phyloP scores from a whole-genome alignment of 2,113 vertebrate species.

The Callithrix jacchus region DNA sequence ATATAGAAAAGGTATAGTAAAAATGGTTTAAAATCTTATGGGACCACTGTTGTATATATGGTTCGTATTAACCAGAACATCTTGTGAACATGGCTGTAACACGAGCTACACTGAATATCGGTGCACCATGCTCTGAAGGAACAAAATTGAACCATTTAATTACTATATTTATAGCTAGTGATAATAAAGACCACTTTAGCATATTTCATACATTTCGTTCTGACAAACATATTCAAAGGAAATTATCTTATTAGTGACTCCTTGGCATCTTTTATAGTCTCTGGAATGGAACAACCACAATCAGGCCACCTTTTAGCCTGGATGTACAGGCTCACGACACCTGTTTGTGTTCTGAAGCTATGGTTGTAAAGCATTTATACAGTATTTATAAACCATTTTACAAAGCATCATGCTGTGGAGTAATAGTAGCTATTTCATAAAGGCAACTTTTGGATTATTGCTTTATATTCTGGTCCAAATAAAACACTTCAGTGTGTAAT shows the following conservation, averaged over 20 bases:
- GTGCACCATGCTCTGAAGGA: background rate
- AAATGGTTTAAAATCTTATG: background rate
- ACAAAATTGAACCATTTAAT: background rate
- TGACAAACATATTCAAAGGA: background rate
- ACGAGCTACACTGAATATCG: background rate
- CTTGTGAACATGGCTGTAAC: background rate
- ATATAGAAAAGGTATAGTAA: background rate
- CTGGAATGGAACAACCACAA: background rate
- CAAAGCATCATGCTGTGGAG: background rate
- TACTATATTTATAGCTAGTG: background rate
- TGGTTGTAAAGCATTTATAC: background rate
- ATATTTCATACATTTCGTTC: background rate
- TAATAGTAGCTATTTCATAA: background rate
- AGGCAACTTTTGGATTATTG: background rate
- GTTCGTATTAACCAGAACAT: background rate
- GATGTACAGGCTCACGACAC: background rate
- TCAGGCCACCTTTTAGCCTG: background rate
- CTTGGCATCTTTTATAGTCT: background rate
- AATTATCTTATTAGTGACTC: background rate
- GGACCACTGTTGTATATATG: background rate
- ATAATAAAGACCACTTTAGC: background rate
- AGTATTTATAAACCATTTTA: conserved; percentile 7
- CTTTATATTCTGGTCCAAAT: background rate
- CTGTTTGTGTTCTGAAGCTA: background rate
- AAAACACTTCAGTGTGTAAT: background rate